A percentile compares a stretch with the other conserved stretches of the same genome.
Conservation (phyloP, 2,113 vertebrate genomes). For the Poicephalus gulielmi region DNA sequence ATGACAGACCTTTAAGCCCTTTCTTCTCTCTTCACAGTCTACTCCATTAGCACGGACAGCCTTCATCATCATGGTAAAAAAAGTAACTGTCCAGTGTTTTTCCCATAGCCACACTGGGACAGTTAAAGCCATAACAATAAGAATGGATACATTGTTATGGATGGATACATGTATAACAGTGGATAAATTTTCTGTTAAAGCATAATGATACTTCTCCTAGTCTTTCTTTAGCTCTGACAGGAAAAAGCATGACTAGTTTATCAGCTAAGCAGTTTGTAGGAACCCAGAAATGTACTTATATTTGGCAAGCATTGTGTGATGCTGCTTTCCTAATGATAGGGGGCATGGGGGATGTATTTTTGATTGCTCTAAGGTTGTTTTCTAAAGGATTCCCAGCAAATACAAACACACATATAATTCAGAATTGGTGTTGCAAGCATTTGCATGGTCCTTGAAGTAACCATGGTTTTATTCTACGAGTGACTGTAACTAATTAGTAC, state of each 20-base stretch:
- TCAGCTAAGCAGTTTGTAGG: neutral
- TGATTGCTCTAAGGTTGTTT: neutral
- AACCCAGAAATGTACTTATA: neutral
- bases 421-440: neutral
- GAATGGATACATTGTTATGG: too few species aligned
- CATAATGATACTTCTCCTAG: neutral
- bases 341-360: neutral
- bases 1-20: neutral
- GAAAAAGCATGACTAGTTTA: neutral
- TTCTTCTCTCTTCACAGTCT: neutral
- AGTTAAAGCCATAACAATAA: neutral
- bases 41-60: neutral
- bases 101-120: neutral
- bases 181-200: neutral
- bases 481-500: neutral
- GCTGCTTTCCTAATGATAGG: neutral
- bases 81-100: neutral
- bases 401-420: neutral
- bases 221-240: neutral
- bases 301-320: neutral
- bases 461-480: neutral
- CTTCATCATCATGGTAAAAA: neutral
- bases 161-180: neutral
- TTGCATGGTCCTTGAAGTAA: neutral
- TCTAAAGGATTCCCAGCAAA: neutral